Evolutionary conservation across 1,140 invertebrate genomes (phyloP), one percentile per base, ranked within the genome.

Genomic region (Geopemphigus sp.): DNA sequence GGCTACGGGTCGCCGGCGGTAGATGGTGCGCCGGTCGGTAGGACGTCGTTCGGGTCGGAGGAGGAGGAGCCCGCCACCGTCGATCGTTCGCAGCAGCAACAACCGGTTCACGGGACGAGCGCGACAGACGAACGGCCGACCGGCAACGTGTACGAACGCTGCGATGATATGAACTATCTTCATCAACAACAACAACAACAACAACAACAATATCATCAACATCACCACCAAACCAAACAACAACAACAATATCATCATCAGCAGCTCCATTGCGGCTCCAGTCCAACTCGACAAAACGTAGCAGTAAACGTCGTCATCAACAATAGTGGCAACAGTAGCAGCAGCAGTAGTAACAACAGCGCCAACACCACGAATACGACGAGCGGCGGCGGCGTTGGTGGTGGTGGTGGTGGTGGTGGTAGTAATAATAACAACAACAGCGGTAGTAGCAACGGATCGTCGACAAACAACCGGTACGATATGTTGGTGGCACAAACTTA

Each of bases 11-110:
- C 74, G 74, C 74, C 74, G 74, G 74, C 74, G 74, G 74, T 78
- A 78, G 74, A 78, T 78, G 57, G 74, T 78, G 74, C 74, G 74
- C 74, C 74, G 74, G 74, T 78, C 74, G 74, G 74, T 78, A 78
- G 74, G 74, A 78, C 74, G 74, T 78, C 74, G 54, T 78, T 63
- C 74, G 74, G 56, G 15, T 59, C 57, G 57, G 74, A 63, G 57
- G 74, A 78, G 74, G 72, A 76, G 72, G 72, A 76, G 72, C 26
- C 73, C 19, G 56, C 56, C 39, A 57, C 57, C 56, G 74, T 19
- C 74, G 74, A 61, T 15, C 56, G 56, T 45, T 50, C 24, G n/a
- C 74, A 78, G 57, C 74, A 78, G 57, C 74, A 63, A 26, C 74
- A 63, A 78, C 74, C 57, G 74, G 74, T 78, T 78, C 74, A 63